Evolutionary conservation across 2,113 vertebrate genomes (phyloP), one percentile per base, ranked within the genome.

Genomic region (Muntiacus muntjak): DNA sequence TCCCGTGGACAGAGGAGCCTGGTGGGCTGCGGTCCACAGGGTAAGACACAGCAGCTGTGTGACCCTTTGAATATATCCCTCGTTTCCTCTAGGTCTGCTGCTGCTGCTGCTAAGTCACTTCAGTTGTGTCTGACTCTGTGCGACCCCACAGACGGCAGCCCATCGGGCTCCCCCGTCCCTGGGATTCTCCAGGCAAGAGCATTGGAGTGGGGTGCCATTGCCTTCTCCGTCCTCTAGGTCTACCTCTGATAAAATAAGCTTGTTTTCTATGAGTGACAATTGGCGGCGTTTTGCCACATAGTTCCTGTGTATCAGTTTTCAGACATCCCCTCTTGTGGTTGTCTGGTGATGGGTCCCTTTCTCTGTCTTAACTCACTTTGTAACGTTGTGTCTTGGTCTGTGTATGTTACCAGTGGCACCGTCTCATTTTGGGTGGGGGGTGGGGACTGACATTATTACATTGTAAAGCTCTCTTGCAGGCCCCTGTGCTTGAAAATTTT

Each of bases 391-490:
- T 26, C 40, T 43, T 3, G 7, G 40, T 74, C 21, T 43, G 71
- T 14, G 71, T 25, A 26, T 26, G 57, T 25, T 1, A 1, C 40
- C 71, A 7, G 11, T 14, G 71, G 71, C 6, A 6, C 23, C 5
- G 0, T 7, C 4, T 26, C 6, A 7, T 4, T 7, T 40, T 43
- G 21, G 36, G 2, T 25, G 8, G 55, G 55, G 40, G 55, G 7
- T 11, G 3, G 12, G 57, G 23, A 23, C 21, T 43, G 71, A 74
- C 23, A 36, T 40, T 6, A 5, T 2, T 11, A 71, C 19, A 71
- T 19, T 74, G 67, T 40, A 12, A 74, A 36, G 67, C n/a, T 25
- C 19, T 23, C 5, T 9, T 71, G n/a, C 67, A 25, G 64, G 67
- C 67, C 36, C 10, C 10, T 23, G 5, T 71, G 67, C 67, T 71